Evolutionary conservation across 2,888 invertebrate genomes (phyloP).

Genomic region (Heliconius aoede): DNA sequence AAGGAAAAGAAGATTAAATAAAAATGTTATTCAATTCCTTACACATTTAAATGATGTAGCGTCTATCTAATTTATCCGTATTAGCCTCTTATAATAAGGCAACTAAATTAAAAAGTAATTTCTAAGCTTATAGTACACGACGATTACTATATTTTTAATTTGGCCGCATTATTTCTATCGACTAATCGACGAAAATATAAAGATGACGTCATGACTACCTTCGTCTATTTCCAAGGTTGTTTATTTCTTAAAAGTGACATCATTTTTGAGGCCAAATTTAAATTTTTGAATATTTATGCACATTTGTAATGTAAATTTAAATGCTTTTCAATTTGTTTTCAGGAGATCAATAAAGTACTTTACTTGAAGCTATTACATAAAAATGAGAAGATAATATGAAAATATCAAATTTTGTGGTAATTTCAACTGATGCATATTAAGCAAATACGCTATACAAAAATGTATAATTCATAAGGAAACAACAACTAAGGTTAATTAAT

Average conservation of each 20-base stretch:
- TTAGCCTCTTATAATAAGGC: constrained; percentile 25
- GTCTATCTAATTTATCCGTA: constrained; percentile 51
- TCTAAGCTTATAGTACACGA: neutral
- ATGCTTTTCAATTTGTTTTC: constrained; percentile 2
- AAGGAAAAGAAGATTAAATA: constrained; percentile 48
- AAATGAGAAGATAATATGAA: neutral
- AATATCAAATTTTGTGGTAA: too few species aligned
- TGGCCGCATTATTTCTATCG: constrained; percentile 48
- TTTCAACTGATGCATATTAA: too few species aligned
- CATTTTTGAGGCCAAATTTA: constrained; percentile 47
- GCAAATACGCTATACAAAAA: neutral
- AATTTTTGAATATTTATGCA: constrained; percentile 28
- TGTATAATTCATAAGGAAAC: neutral
- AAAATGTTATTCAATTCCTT: constrained; percentile 30
- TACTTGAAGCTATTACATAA: neutral
- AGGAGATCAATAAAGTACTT: neutral
- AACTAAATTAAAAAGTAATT: neutral
- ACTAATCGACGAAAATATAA: constrained; percentile 70
- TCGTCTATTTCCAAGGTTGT: constrained; percentile 60
- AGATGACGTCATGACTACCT: constrained; percentile 63
- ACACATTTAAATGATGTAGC: neutral
- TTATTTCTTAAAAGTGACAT: constrained; percentile 56
- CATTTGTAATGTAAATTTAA: constrained; percentile 16
- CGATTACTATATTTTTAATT: constrained; percentile 45
- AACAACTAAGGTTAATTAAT: neutral